These are phyloP conservation scores for Uropsilus gracilis DNA, from an alignment of 2,113 vertebrate genomes.

Conservation along the genomic window DNA sequence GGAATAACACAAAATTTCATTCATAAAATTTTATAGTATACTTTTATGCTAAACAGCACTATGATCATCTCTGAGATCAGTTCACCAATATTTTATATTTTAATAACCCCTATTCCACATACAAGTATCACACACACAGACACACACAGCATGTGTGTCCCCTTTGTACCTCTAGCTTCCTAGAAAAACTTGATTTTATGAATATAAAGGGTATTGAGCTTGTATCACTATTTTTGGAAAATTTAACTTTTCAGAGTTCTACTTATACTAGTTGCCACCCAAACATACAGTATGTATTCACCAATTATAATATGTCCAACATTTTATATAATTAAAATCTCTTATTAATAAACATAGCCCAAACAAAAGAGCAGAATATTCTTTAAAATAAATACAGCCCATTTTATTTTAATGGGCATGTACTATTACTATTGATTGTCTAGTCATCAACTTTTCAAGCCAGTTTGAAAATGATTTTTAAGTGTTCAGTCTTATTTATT, in stretches of 20 bases:
- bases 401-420: conserved; percentile 31
- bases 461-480: conserved; percentile 58
- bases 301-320: conserved; percentile 1
- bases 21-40: background rate
- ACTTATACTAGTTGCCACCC: background rate
- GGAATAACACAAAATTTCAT: background rate
- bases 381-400: conserved; percentile 25
- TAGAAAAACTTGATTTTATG: conserved; percentile 39
- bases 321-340: conserved; percentile 19
- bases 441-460: conserved; percentile 42
- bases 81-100: background rate
- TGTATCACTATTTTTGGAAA: conserved; percentile 12
- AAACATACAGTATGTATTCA: background rate
- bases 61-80: background rate
- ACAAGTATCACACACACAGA: background rate
- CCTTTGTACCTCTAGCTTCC: background rate
- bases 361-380: background rate
- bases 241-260: conserved; percentile 5
- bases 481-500: conserved; percentile 66
- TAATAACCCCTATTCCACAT: background rate
- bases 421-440: conserved; percentile 40
- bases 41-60: background rate
- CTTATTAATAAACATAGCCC: conserved; percentile 8
- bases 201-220: background rate
- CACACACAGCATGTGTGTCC: background rate